Evolutionary conservation across 1,140 invertebrate genomes (phyloP).

Genomic region (Drosophila miranda): DNA sequence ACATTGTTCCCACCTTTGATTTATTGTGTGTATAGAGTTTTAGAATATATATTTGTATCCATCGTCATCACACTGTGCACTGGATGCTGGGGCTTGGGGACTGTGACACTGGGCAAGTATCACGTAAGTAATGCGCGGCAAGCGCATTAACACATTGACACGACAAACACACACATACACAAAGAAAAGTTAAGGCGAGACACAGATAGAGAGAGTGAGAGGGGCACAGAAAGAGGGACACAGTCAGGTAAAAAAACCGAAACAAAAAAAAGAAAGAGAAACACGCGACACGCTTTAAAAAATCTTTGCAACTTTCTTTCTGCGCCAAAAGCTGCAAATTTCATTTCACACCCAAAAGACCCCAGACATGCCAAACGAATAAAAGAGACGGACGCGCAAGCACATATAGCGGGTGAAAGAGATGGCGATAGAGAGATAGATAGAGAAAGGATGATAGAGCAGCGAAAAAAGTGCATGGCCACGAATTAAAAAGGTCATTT

Average conservation of each 20-base stretch:
- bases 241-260: conserved; percentile 16
- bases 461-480: conserved; percentile 67
- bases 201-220: neutral
- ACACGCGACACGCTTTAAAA: conserved; percentile 72
- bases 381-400: conserved; percentile 10
- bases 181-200: conserved; percentile 1
- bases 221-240: too few relatives aligned
- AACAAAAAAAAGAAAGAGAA: conserved; percentile 20
- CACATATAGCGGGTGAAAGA: neutral
- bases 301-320: conserved; percentile 77
- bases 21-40: too few relatives aligned
- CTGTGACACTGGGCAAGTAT: conserved; percentile 45
- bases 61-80: neutral
- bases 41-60: too few relatives aligned
- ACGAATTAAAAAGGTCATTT: conserved; percentile 80
- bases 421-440: neutral
- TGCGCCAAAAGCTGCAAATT: conserved; percentile 76
- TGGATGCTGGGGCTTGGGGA: neutral
- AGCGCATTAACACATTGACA: conserved; percentile 67
- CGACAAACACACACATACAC: conserved; percentile 31
- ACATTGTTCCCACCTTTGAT: too few relatives aligned
- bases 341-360: conserved; percentile 69
- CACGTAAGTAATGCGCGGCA: conserved; percentile 62
- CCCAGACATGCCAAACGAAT: conserved; percentile 30
- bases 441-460: conserved; percentile 1